Base-by-base conservation (phyloP, 2,888 invertebrate genomes). In the Odiellus spinosus region DNA sequence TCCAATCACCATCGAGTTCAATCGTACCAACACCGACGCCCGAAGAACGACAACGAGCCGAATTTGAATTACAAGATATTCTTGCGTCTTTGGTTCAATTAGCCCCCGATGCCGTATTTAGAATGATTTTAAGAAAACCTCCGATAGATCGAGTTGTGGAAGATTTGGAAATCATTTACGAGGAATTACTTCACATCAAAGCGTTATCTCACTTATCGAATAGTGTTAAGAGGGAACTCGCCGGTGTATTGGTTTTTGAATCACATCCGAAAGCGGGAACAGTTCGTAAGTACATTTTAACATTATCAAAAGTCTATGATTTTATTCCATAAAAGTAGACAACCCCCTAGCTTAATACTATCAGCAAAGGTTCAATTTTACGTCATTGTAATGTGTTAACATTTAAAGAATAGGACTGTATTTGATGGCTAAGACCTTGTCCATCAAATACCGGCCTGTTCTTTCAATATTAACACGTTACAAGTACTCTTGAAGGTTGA, bases 101-200 rank as follows among this genome's bases (percentile, higher is more conserved):
- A 39, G 82, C 80, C 41, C 82, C 82, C 2, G 84, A 85, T 64
- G 81, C 84, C 49, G 73, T 76, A 56, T 72, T 85, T 63, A 70
- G 83, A 57, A 80, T 82, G 77, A 80, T 84, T 56, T 72, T 85
- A 49, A 67, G 80, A 51, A 85, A 84, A 70, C 75, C 76, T 81
- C 75, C 77, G 40, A 76, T 78, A 60, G 82, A 84, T 62, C 70
- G 85, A 54, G 79, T 78, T 12, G 69, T 74, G 14, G 82, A 83
- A 61, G 85, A 85, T 64, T 67, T 83, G 60, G 82, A 84, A 65
- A 73, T 78, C 53, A 82, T 85, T 54, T 84, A 81, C 63, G 83
- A 84, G 60, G 84, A 85, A 61, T 69, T 86, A 44, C 70, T 82
- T 53, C 82, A 82, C 63, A 81, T 85, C 58, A 78, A 82, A 59